Evolutionary conservation across 2,888 invertebrate genomes (phyloP), one percentile per base, ranked within the genome.

Genomic region (Galerucella calmariensis): DNA sequence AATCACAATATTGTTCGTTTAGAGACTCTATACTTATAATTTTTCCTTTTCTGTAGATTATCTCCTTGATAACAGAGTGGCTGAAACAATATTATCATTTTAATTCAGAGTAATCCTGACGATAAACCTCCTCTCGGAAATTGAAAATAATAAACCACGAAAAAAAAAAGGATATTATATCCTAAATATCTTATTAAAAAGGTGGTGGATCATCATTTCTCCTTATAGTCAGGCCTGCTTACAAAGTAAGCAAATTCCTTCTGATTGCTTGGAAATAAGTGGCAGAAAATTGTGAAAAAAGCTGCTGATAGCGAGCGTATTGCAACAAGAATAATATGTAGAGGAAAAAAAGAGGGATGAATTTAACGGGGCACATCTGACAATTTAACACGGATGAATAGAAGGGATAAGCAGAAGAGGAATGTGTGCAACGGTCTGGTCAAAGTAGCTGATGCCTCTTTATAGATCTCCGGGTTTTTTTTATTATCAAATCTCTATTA

Each of bases 321-420:
- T 69, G 14, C 4, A 76, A 73, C 56, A 74, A 72, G 75, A 75
- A 79, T 79, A 79, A 78, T 79, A 78, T 77, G 79, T 80, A 77
- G 67, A 76, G 74, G 77, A 77, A 80, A 78, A 75, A 78, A 61
- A 35, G 6, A 73, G 68, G 75, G 72, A 77, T 76, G 78, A 27
- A 81, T 81, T 81, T 80, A 78, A 76, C 79, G 75, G 76, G 72
- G 70, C 74, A 76, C 75, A 77, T 79, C 75, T 69, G 58, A 76
- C 76, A 81, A 81, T 83, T 84, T 83, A 84, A 83, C 82, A 82
- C 82, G 83, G 82, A 83, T 83, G 83, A 84, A 84, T 83, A 83
- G 83, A 83, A 79, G 81, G 82, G 82, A 84, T 83, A 83, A 84
- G 83, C 81, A 81, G 81, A 81, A 77, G 79, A 82, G 82, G 82